These are phyloP conservation scores for Numenius arquata DNA, from an alignment of 2,113 vertebrate species.

Conservation along the genomic window DNA sequence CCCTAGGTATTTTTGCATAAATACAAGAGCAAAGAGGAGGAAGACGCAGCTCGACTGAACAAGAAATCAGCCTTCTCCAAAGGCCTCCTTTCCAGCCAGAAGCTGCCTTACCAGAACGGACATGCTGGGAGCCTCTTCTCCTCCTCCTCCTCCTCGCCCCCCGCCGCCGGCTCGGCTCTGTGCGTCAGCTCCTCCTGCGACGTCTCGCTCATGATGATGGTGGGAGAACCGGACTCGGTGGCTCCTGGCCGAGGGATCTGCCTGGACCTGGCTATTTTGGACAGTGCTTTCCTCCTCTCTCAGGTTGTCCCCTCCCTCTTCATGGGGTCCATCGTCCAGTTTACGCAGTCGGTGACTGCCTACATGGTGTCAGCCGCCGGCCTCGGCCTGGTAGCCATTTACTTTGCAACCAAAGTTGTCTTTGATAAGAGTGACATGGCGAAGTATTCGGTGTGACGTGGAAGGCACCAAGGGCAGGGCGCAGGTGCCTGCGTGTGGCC, in stretches of 20 bases:
- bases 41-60: slow-evolving; percentile 11
- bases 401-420: slow-evolving; percentile 81
- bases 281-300: slow-evolving; percentile 87
- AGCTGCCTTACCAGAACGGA: slow-evolving; percentile 63
- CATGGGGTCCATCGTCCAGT: slow-evolving; percentile 84
- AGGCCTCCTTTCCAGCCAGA: slow-evolving; percentile 49
- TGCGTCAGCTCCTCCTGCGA: slow-evolving; percentile 72
- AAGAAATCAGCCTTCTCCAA: slow-evolving; percentile 61
- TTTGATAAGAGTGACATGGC: slow-evolving; percentile 82
- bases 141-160: background rate
- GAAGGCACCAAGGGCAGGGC: background rate
- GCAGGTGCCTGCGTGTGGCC: background rate
- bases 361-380: slow-evolving; percentile 80
- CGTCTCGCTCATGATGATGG: slow-evolving; percentile 48
- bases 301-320: slow-evolving; percentile 85
- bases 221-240: slow-evolving; percentile 49
- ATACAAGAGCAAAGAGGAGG: slow-evolving; percentile 66
- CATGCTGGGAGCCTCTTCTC: slow-evolving; percentile 23
- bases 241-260: slow-evolving; percentile 77
- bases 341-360: slow-evolving; percentile 80
- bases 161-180: slow-evolving; percentile 33
- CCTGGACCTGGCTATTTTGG: slow-evolving; percentile 86
- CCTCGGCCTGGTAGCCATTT: slow-evolving; percentile 82
- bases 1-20: slow-evolving; percentile 80
- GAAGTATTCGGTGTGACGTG: slow-evolving; percentile 50